These are phyloP conservation scores for Lepidochitona cinerea DNA, from an alignment of 2,888 invertebrate genomes.

Conservation along the genomic window DNA sequence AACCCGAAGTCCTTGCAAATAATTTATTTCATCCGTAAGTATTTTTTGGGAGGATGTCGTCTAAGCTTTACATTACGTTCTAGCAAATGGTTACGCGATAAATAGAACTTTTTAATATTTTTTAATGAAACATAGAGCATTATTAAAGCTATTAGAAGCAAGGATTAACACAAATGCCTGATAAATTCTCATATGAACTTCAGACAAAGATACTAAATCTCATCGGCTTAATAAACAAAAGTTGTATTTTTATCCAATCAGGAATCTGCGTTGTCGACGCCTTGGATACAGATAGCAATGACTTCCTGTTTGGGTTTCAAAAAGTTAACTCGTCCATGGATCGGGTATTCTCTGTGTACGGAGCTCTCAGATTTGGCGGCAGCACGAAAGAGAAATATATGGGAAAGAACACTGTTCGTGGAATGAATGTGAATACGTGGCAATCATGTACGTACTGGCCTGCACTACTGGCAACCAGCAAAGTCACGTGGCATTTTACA, in stretches of 20 bases:
- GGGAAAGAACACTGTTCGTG: conserved; percentile 36
- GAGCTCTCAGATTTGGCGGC: conserved; percentile 39
- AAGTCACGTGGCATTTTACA: conserved; percentile 49
- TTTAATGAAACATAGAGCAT: too few relatives aligned
- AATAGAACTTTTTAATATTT: too few relatives aligned
- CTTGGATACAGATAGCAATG: conserved; percentile 27
- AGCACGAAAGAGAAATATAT: conserved; percentile 25
- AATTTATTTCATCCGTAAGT: too few relatives aligned
- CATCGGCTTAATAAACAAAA: not conserved
- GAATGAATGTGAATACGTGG: conserved; percentile 42
- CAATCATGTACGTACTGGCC: conserved; percentile 49
- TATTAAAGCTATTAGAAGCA: too few relatives aligned
- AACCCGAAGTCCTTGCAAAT: too few relatives aligned
- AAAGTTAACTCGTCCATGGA: not conserved
- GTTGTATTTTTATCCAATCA: not conserved
- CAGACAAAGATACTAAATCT: too few relatives aligned
- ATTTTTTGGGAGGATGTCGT: too few relatives aligned
- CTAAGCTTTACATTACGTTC: too few relatives aligned
- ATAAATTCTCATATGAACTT: too few relatives aligned
- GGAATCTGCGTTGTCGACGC: conserved; percentile 30
- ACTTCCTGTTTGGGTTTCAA: conserved; percentile 43
- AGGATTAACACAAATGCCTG: too few relatives aligned
- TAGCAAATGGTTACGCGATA: too few relatives aligned
- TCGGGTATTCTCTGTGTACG: conserved; percentile 36
- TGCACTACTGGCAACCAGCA: conserved; percentile 45